These are phyloP conservation scores for Thecophora atra DNA, from an alignment of 2,888 invertebrate species.

Conservation along the genomic window DNA sequence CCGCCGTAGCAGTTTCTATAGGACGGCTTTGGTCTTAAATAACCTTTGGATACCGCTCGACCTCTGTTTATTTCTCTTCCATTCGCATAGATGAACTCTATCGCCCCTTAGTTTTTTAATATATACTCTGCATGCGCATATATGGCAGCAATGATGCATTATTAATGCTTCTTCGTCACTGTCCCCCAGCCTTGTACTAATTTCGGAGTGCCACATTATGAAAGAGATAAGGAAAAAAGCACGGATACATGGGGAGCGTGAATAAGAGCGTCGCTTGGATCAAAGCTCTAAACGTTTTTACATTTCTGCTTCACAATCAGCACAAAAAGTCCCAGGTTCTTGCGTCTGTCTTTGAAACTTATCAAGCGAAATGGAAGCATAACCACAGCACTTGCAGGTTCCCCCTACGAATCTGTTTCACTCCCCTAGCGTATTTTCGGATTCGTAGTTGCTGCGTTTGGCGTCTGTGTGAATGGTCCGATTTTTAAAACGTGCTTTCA, in stretches of 20 bases:
- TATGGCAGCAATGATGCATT: no score
- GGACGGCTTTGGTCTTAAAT: not conserved
- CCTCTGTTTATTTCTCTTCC: no score
- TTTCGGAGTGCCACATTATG: no score
- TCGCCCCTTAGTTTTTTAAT: no score
- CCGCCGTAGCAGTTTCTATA: not conserved
- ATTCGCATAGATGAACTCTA: no score
- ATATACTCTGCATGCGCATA: no score
- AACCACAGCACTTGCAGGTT: conserved; percentile 11
- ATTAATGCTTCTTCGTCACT: no score
- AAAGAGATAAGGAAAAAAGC: no score
- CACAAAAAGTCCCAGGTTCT: not conserved
- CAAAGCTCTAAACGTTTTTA: conserved; percentile 17
- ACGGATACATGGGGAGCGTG: no score
- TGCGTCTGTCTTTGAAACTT: conserved; percentile 13
- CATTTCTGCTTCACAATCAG: conserved; percentile 7
- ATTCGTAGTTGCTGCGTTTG: not conserved
- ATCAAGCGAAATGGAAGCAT: conserved; percentile 31
- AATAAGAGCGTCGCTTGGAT: no score
- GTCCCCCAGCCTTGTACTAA: no score
- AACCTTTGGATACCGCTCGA: no score
- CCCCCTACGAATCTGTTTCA: not conserved
- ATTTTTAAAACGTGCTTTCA: conserved; percentile 29
- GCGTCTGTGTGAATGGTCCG: not conserved
- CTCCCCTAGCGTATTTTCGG: not conserved